These are phyloP conservation scores for Dromiciops gliroides DNA, from an alignment of 2,113 vertebrate species.

Conservation along the genomic window DNA sequence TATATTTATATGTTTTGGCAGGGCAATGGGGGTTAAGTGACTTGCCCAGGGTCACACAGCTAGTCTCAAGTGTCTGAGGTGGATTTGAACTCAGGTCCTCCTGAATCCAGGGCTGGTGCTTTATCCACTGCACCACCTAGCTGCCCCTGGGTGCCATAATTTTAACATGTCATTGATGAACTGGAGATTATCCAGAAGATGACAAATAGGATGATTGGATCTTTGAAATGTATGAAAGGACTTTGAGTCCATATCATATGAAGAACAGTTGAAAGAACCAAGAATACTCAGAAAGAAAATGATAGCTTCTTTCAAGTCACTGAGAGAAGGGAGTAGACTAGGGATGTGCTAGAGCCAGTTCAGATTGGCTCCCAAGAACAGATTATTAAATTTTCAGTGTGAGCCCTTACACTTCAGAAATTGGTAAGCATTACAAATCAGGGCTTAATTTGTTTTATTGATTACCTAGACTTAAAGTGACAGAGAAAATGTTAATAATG, in stretches of 20 bases:
- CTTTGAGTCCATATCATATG: neutral
- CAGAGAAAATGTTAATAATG: neutral
- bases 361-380: neutral
- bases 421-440: neutral
- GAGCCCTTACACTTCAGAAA: neutral
- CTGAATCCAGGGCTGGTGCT: no score
- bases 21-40: no score
- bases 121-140: no score
- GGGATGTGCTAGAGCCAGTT: neutral
- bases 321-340: neutral
- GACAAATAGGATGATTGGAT: neutral
- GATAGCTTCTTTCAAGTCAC: neutral
- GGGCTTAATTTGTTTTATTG: neutral
- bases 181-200: neutral
- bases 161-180: neutral
- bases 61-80: no score
- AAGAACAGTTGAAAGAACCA: neutral
- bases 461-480: neutral
- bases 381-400: neutral
- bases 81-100: no score
- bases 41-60: no score
- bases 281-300: neutral
- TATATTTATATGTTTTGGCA: no score
- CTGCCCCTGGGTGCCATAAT: neutral
- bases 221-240: neutral